phyloP scores from a whole-genome alignment of 2,888 invertebrate genomes.

The Cybosia mesomella region DNA sequence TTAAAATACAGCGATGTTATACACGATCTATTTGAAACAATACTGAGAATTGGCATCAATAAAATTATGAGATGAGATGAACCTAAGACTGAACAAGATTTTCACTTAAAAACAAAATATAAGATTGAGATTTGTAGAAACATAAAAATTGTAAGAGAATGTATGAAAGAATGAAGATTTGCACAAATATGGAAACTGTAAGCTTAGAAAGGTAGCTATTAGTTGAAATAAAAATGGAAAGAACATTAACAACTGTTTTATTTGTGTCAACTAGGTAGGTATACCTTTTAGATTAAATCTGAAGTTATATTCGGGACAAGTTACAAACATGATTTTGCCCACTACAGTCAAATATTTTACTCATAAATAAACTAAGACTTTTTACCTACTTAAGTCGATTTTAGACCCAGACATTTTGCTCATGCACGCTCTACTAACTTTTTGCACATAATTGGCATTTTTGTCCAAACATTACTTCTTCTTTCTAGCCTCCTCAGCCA shows the following conservation, averaged over 20 bases:
- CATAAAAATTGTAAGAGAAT: background rate
- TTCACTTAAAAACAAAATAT: too few relatives aligned
- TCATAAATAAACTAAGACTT: background rate
- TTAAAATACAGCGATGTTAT: background rate
- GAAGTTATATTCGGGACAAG: background rate
- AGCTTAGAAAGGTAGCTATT: background rate
- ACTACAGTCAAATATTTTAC: background rate
- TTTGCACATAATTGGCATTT: background rate
- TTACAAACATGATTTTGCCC: background rate
- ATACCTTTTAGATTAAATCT: background rate
- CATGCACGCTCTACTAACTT: background rate
- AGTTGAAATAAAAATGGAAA: background rate
- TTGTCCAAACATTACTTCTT: slow-evolving; percentile 17
- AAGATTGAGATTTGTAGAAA: too few relatives aligned
- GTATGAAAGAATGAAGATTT: too few relatives aligned
- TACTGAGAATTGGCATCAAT: background rate
- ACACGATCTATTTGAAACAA: background rate
- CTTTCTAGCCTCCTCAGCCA: slow-evolving; percentile 48
- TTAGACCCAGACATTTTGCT: background rate
- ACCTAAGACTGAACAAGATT: too few relatives aligned
- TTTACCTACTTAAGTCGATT: background rate
- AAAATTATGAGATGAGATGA: too few relatives aligned
- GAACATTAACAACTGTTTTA: background rate
- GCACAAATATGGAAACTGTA: too few relatives aligned
- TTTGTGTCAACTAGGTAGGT: background rate